Percentiles rank a stretch among this genome's conserved stretches.
These are phyloP conservation scores for Leucophenga maculata DNA, from an alignment of 2,888 invertebrate genomes.

Conservation along the genomic window DNA sequence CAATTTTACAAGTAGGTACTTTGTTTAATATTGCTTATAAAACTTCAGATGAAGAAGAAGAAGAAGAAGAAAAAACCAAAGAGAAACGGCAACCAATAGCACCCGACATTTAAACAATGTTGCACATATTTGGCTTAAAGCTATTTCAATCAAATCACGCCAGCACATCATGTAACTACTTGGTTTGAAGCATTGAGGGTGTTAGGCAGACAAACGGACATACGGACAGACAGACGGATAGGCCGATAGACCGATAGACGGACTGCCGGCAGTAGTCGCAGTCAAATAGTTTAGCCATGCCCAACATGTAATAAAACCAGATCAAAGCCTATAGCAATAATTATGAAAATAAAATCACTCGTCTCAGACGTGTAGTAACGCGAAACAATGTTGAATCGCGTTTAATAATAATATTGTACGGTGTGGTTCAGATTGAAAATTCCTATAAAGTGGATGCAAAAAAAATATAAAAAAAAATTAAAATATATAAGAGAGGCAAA, in stretches of 20 bases:
- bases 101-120: not conserved
- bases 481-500: conserved; percentile 21
- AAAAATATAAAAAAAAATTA: conserved; percentile 13
- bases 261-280: not conserved
- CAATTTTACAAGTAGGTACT: too few species aligned
- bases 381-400: conserved; percentile 40
- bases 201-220: not conserved
- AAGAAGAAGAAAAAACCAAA: conserved; percentile 15
- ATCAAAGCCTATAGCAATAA: conserved; percentile 62
- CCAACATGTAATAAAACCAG: conserved; percentile 47
- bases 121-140: too few species aligned
- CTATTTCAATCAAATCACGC: too few species aligned
- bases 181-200: conserved; percentile 5
- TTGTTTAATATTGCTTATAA: too few species aligned
- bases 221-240: not conserved
- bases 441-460: conserved; percentile 41
- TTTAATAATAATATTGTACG: conserved; percentile 51
- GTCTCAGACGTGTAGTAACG: conserved; percentile 27
- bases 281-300: conserved; percentile 6
- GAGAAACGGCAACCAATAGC: conserved; percentile 8
- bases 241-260: not conserved
- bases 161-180: too few species aligned
- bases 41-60: not conserved
- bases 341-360: conserved; percentile 50
- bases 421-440: conserved; percentile 51